Evolutionary conservation across 1,140 invertebrate genomes (phyloP).

Genomic region (Drosophila bocki): DNA sequence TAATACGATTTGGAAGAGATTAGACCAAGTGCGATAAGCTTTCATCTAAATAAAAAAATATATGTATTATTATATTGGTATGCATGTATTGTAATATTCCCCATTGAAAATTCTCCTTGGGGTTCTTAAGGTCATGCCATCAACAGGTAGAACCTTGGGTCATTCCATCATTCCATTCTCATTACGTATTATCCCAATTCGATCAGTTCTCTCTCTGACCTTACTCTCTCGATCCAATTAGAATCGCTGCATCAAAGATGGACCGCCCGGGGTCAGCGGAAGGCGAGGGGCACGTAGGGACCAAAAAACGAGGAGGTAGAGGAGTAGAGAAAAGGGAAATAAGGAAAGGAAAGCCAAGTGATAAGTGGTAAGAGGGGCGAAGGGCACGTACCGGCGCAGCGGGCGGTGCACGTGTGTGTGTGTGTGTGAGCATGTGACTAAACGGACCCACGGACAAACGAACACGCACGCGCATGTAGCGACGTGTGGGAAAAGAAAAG

Average conservation of each 20-base stretch:
- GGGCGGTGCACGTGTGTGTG: conserved; percentile 31
- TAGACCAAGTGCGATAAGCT: background rate
- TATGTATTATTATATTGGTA: background rate
- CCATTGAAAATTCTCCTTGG: background rate
- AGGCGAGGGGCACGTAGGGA: conserved; percentile 31
- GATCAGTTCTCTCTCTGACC: background rate
- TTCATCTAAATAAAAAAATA: background rate
- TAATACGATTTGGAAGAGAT: background rate
- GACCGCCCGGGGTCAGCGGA: conserved; percentile 21
- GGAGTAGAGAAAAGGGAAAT: background rate
- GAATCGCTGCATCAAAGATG: conserved; percentile 40
- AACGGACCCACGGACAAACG: background rate
- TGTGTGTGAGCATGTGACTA: conserved; percentile 11
- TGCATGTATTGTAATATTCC: background rate
- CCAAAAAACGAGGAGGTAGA: background rate
- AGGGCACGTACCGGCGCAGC: conserved; percentile 38
- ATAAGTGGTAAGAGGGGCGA: conserved; percentile 24
- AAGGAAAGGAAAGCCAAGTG: background rate
- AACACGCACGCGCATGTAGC: conserved; percentile 33
- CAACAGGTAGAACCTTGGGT: conserved; percentile 16
- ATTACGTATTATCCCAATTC: background rate
- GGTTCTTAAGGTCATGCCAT: background rate
- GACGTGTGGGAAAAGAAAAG: conserved; percentile 28
- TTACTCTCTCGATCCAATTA: conserved; percentile 22
- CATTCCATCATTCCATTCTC: conserved; percentile 3